Percentiles rank a stretch among this genome's conserved stretches.
Conservation (phyloP, 2,888 invertebrate species). For the Eupithecia subumbrata region DNA sequence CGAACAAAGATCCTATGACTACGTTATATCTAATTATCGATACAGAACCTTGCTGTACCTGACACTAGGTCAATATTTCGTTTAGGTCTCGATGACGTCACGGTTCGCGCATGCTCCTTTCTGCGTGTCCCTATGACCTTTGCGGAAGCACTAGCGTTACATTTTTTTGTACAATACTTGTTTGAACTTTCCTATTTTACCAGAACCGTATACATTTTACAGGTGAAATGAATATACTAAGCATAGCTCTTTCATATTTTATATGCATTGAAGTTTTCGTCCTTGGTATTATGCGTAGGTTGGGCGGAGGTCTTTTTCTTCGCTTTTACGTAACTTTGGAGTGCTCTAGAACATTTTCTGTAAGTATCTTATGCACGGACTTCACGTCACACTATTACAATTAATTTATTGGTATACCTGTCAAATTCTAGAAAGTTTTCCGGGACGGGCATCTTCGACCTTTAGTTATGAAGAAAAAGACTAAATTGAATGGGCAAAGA, state of each 20-base stretch:
- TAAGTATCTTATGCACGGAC: background rate
- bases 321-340: background rate
- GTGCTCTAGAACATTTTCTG: background rate
- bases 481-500: background rate
- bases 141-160: constrained; percentile 43
- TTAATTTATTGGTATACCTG: background rate
- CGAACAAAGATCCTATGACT: too few species aligned
- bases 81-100: constrained; percentile 64
- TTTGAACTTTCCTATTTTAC: background rate
- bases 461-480: too few species aligned
- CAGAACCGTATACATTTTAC: background rate
- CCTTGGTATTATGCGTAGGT: background rate
- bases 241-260: background rate
- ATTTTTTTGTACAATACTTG: background rate
- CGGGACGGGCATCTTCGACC: too few species aligned
- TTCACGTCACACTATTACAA: background rate
- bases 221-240: background rate
- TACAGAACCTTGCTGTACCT: background rate
- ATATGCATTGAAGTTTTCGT: background rate
- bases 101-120: constrained; percentile 66
- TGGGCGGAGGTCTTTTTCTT: background rate
- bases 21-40: background rate
- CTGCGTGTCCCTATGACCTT: constrained; percentile 62
- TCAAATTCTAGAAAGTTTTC: too few species aligned
- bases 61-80: constrained; percentile 68